Evolutionary conservation across 2,888 invertebrate species (phyloP).

Genomic region (Chirona hameri): DNA sequence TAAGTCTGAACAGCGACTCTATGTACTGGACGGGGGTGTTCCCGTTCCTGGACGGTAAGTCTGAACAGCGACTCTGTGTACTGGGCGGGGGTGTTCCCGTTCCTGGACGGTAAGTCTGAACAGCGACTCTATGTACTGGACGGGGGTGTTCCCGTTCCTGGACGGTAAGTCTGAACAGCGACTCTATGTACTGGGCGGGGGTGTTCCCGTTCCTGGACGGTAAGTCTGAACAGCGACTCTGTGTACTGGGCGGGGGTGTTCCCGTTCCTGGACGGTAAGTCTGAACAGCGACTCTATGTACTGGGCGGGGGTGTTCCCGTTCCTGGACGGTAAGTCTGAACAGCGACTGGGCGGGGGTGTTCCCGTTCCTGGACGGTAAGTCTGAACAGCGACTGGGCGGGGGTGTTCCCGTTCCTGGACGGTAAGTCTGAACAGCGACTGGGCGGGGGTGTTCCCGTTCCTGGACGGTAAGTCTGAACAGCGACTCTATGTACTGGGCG

Average conservation of each 20-base stretch:
- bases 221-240: neutral
- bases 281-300: neutral
- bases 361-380: neutral
- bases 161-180: neutral
- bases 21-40: neutral
- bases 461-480: neutral
- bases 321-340: neutral
- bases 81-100: neutral
- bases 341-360: neutral
- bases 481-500: neutral
- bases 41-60: neutral
- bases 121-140: neutral
- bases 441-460: neutral
- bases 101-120: neutral
- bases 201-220: neutral
- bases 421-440: neutral
- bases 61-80: neutral
- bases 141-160: neutral
- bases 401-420: neutral
- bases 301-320: neutral
- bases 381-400: neutral
- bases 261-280: neutral
- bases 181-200: neutral
- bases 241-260: neutral
- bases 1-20: neutral